A percentile compares a stretch with the other conserved stretches of the same genome.
phyloP scores from a whole-genome alignment of 1,140 invertebrate genomes.

The Delia radicum region DNA sequence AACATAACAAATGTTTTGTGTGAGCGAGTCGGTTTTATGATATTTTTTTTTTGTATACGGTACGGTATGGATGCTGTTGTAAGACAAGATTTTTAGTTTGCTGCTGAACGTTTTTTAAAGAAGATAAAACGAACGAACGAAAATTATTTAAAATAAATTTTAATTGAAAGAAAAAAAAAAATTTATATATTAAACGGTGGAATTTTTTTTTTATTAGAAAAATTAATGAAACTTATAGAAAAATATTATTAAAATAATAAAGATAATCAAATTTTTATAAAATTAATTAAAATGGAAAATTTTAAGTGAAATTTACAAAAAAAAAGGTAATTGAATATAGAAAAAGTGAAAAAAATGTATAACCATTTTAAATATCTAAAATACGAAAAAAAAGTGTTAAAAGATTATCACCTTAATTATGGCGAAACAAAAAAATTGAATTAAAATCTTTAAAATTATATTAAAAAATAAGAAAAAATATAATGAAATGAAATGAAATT shows the following conservation, averaged over 20 bases:
- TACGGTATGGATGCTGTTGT: conserved; percentile 15
- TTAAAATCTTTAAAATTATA: neutral
- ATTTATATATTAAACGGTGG: neutral
- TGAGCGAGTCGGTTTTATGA: neutral
- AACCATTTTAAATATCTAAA: neutral
- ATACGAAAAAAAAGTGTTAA: neutral
- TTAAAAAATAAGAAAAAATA: neutral
- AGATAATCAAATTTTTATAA: neutral
- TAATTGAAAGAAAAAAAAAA: neutral
- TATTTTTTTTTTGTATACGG: neutral
- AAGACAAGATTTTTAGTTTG: conserved; percentile 18
- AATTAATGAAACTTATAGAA: neutral
- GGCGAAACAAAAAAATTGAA: neutral
- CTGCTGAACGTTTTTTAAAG: conserved; percentile 20
- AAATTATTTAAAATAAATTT: neutral
- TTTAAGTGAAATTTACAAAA: neutral
- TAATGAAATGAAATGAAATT: neutral
- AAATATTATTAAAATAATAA: neutral
- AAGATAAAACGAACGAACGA: conserved; percentile 13
- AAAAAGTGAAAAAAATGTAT: neutral
- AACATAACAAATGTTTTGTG: neutral
- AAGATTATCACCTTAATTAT: neutral
- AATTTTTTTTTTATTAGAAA: neutral
- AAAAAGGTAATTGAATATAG: neutral
- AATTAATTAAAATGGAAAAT: neutral